phyloP scores from a whole-genome alignment of 2,113 vertebrate genomes.

The Antennarius striatus region DNA sequence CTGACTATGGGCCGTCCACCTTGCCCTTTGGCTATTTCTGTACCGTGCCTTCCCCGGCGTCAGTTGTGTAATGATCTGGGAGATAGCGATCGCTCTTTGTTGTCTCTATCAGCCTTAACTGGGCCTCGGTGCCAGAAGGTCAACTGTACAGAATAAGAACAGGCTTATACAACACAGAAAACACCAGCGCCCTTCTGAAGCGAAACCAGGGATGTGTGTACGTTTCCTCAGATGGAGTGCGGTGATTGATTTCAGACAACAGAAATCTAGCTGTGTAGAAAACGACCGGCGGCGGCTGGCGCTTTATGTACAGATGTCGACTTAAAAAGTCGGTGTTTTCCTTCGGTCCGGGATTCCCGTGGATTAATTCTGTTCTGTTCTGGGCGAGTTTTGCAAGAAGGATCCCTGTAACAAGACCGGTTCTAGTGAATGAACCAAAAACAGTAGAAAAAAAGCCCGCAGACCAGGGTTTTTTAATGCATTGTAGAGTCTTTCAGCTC shows the following conservation, averaged over 20 bases:
- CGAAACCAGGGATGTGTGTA: constrained; percentile 49
- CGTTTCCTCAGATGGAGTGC: constrained; percentile 50
- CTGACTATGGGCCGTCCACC: constrained; percentile 69
- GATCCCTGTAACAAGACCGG: too few relatives aligned
- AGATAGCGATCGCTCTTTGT: constrained; percentile 73
- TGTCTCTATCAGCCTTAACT: constrained; percentile 74
- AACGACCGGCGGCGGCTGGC: constrained; percentile 23
- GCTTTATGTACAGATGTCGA: constrained; percentile 22
- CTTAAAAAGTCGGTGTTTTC: constrained; percentile 3
- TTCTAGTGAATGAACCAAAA: too few relatives aligned
- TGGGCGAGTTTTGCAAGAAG: too few relatives aligned
- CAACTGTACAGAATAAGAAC: constrained; percentile 73
- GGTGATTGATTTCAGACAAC: constrained; percentile 67
- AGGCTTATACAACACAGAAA: constrained; percentile 68
- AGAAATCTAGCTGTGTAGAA: constrained; percentile 46
- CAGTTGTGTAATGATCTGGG: constrained; percentile 75
- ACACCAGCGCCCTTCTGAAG: constrained; percentile 68
- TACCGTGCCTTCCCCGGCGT: constrained; percentile 54
- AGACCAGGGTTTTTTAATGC: too few relatives aligned
- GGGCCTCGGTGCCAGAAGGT: constrained; percentile 72
- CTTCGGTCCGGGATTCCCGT: background rate
- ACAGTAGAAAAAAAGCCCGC: too few relatives aligned
- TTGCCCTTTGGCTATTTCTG: constrained; percentile 80
- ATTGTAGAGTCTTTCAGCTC: too few relatives aligned
- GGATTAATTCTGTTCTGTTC: background rate